These are phyloP conservation scores for Parnassius smintheus DNA, from an alignment of 2,888 invertebrate species.

Conservation along the genomic window DNA sequence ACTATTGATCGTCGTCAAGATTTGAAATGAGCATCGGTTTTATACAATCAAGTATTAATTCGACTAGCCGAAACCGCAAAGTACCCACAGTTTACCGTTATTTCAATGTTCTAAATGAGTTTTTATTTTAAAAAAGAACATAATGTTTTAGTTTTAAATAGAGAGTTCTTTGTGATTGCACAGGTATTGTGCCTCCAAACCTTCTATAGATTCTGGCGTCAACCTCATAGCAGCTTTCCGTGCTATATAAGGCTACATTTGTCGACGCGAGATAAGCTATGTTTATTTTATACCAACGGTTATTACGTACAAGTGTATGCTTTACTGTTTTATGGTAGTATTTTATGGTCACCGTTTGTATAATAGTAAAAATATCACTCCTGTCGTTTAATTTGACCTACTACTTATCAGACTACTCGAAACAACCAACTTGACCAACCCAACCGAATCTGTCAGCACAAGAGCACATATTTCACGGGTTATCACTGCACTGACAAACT, in stretches of 20 bases:
- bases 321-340: conserved; percentile 40
- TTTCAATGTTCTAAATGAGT: not conserved
- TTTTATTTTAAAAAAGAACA: not conserved
- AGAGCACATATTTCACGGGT: conserved; percentile 29
- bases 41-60: not conserved
- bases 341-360: not conserved
- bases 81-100: conserved; percentile 13
- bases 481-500: conserved; percentile 20
- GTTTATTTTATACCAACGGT: conserved; percentile 64
- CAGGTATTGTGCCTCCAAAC: too few species aligned
- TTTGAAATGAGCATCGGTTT: too few species aligned
- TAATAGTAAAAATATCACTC: not conserved
- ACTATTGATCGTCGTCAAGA: too few species aligned
- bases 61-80: conserved; percentile 7
- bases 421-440: not conserved
- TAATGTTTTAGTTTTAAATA: too few species aligned
- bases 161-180: too few species aligned
- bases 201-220: not conserved
- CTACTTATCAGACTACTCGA: too few species aligned
- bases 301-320: conserved; percentile 42
- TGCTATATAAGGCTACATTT: conserved; percentile 61
- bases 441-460: not conserved
- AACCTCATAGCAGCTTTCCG: conserved; percentile 46
- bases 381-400: too few species aligned
- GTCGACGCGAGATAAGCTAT: conserved; percentile 65